phyloP scores from a whole-genome alignment of 2,888 invertebrate genomes.

The Cosmopolites sordidus region DNA sequence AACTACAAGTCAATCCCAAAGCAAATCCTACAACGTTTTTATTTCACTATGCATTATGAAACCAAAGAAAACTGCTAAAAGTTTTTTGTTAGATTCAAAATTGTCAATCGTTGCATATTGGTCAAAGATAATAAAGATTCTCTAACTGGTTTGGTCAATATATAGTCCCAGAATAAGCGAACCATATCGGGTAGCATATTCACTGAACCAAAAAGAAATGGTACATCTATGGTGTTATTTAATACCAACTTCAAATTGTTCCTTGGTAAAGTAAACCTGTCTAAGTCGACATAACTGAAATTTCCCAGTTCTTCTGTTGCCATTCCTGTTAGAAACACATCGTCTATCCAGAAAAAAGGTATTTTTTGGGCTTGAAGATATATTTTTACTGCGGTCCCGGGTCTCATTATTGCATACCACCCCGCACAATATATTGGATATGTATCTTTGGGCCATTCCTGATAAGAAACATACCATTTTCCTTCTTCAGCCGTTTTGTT shows the following conservation, averaged over 20 bases:
- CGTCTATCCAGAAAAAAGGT: slow-evolving; percentile 12
- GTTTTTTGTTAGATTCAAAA: too few relatives aligned
- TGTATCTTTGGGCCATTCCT: slow-evolving; percentile 9
- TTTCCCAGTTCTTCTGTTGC: slow-evolving; percentile 1
- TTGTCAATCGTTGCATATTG: too few relatives aligned
- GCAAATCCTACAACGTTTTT: too few relatives aligned
- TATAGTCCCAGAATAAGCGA: slow-evolving; percentile 2
- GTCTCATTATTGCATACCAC: background rate
- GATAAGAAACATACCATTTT: slow-evolving; percentile 11
- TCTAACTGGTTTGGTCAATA: background rate
- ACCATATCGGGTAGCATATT: slow-evolving; percentile 6
- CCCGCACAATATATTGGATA: slow-evolving; percentile 12
- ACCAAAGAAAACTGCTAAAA: too few relatives aligned
- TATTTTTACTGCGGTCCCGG: background rate
- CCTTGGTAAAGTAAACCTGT: slow-evolving; percentile 1
- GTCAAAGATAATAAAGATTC: slow-evolving; percentile 4
- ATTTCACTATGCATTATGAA: too few relatives aligned
- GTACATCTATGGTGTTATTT: background rate
- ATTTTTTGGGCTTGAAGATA: slow-evolving; percentile 11
- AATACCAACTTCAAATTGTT: background rate
- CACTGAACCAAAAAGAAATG: slow-evolving; percentile 3
- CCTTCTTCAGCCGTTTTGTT: background rate
- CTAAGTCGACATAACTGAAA: background rate
- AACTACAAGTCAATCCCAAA: too few relatives aligned
- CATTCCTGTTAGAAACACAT: slow-evolving; percentile 13